Evolutionary conservation across 2,888 invertebrate genomes (phyloP), one percentile per base, ranked within the genome.

Genomic region (Cheiracanthium punctorium): DNA sequence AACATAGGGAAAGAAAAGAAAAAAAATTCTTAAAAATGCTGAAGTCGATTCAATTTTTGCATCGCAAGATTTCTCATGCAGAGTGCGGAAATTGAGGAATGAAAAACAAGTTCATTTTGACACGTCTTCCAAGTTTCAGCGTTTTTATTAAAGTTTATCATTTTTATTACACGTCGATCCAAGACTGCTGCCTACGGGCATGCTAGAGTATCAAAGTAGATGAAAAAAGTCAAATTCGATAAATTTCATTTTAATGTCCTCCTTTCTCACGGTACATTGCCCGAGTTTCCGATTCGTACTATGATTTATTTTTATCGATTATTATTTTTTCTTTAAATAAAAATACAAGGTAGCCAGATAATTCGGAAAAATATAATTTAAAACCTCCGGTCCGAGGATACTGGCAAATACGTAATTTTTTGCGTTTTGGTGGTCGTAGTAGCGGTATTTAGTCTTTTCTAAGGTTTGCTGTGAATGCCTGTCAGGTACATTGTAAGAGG

Each of bases 61-160:
- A 77, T 84, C 67, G 67, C 72, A 72, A 77, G 71, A 77, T 77
- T 84, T 70, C 37, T 69, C 20, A 32, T 48, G 33, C 30, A 37
- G 29, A 72, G 58, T 30, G 74, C 48, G 32, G 41, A 37, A 29
- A 74, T 29, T 73, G 79, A 85, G 73, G 58, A 58, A 79, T 85
- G 69, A 79, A 85, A 76, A 74, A 73, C 82, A 85, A 69, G 84
- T 74, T 85, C 84, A 74, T 79, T 85, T 77, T 79, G 84, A 70
- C 67, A 77, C 82, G 43, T 67, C 77, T 29, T 58, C 77, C 52
- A 67, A 77, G 65, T 67, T 84, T 77, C 71, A 33, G n/a, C 76
- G 74, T 85, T 85, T 85, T 85, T 85, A 85, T 85, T 85, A 85
- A 84, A 85, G 79, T 85, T 85, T 79, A 85, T 85, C 84, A 85